A percentile compares a stretch with the other conserved stretches of the same genome.
phyloP scores from a whole-genome alignment of 1,140 invertebrate genomes.

The Rhynchophorus ferrugineus region DNA sequence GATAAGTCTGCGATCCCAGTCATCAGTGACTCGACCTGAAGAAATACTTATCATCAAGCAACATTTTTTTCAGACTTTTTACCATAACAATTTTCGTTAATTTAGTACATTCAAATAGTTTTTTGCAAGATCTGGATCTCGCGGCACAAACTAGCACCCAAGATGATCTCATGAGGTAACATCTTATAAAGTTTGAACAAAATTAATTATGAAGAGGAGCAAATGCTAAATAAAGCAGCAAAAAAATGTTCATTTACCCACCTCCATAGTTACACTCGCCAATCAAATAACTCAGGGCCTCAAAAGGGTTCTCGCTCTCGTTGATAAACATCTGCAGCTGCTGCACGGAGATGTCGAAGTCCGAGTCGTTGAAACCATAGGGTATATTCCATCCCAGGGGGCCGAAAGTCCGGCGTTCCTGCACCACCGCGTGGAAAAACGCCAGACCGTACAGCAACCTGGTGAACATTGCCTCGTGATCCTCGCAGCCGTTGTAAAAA shows the following conservation, averaged over 20 bases:
- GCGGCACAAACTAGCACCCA: no score
- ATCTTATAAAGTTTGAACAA: no score
- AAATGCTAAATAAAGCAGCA: background rate
- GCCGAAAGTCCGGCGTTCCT: conserved; percentile 87
- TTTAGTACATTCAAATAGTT: no score
- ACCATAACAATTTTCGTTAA: no score
- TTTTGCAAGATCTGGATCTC: no score
- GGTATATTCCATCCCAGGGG: conserved; percentile 91
- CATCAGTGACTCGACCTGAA: conserved; percentile 72
- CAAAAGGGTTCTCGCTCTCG: conserved; percentile 70
- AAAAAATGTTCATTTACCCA: background rate
- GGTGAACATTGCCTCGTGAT: conserved; percentile 65
- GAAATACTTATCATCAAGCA: no score
- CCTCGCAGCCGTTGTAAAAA: conserved; percentile 58
- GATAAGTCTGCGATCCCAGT: conserved; percentile 81
- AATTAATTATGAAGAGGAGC: background rate
- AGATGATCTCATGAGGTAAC: no score
- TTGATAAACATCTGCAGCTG: conserved; percentile 72
- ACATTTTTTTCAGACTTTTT: no score
- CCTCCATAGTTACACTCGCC: conserved; percentile 97
- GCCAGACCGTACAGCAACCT: conserved; percentile 81
- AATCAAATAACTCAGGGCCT: conserved; percentile 81
- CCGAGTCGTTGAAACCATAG: conserved; percentile 93
- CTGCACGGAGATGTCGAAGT: conserved; percentile 82
- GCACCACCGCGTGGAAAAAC: conserved; percentile 90